Evolutionary conservation across 2,797 vertebrate genomes (phyloP), one percentile per base, ranked within the genome.

Genomic region (Malacoraja senta): DNA sequence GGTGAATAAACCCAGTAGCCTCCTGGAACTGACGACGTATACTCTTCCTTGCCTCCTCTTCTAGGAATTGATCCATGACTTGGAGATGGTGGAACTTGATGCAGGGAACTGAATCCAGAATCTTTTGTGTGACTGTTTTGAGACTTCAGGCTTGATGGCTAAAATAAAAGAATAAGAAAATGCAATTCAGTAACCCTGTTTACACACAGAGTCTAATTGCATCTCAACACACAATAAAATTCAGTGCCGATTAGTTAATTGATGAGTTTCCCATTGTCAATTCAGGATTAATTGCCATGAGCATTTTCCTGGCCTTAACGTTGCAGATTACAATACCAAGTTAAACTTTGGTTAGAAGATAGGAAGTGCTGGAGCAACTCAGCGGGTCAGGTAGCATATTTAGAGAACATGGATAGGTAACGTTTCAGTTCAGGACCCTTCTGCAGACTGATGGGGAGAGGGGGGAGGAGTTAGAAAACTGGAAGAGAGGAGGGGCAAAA

Each of bases 81-180:
- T 63, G 94, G 0, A 21, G 95, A 94, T 93, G 96, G 96, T 3
- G 96, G 96, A 53, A 96, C 95, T 94, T 95, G 95, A 83, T 96
- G 96, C 53, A 95, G 96, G n/a, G 97, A 95, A 93, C 96, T 96
- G 35, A 98, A 93, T 21, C 98, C 98, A 44, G 98, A 98, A 95
- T 98, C 98, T 93, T 96, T 98, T n/a, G 98, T 98, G 1, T 83
- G 93, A n/a, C 78, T 93, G 93, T 96, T 96, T 91, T 94, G 96
- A 93, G 98, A 98, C 93, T 95, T 97, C 17, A 97, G 95, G 95
- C 96, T 97, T 44, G 97, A 95, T 94, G 94, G 95, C 98, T 98
- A 94, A 93, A 93, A 93, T 53, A 76, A 58, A 83, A 32, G 15
- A 78, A 44, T 38, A 68, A 79, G 58, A 83, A 84, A 79, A 74